These are phyloP conservation scores for Nibea albiflora DNA, from an alignment of 2,113 vertebrate genomes.

Conservation along the genomic window DNA sequence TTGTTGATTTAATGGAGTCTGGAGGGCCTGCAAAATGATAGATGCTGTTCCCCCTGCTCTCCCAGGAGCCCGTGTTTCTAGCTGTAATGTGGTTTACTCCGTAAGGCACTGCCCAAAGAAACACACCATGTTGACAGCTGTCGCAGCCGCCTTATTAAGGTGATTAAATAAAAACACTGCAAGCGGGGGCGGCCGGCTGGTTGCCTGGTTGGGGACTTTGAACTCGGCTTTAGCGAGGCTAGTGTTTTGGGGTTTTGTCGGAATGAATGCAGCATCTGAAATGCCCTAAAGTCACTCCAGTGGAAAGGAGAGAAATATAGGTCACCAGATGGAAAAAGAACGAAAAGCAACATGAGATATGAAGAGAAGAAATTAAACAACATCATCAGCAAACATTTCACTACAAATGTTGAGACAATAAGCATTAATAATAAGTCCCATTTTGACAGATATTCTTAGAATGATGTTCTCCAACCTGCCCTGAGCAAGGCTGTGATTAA, in stretches of 20 bases:
- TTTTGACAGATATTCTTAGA: slow-evolving; percentile 13
- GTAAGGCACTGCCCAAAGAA: slow-evolving; percentile 65
- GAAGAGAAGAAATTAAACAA: slow-evolving; percentile 10
- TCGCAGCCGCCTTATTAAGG: slow-evolving; percentile 74
- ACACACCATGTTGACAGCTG: slow-evolving; percentile 72
- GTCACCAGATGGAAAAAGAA: slow-evolving; percentile 41
- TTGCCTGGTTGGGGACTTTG: slow-evolving; percentile 46
- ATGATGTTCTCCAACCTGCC: slow-evolving; percentile 33
- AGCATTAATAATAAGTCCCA: neutral
- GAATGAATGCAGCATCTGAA: slow-evolving; percentile 47
- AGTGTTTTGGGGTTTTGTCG: neutral
- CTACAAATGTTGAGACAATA: slow-evolving; percentile 9
- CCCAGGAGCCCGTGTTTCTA: slow-evolving; percentile 49
- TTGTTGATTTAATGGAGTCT: slow-evolving; percentile 78
- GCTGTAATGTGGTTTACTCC: slow-evolving; percentile 71
- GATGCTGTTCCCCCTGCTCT: slow-evolving; percentile 65
- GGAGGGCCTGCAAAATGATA: slow-evolving; percentile 66
- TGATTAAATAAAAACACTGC: slow-evolving; percentile 79
- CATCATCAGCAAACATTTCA: neutral
- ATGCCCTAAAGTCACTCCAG: slow-evolving; percentile 39
- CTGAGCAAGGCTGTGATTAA: slow-evolving; percentile 16
- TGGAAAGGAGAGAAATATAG: slow-evolving; percentile 43
- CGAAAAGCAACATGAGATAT: slow-evolving; percentile 37
- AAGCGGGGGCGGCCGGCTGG: slow-evolving; percentile 40
- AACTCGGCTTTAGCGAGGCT: slow-evolving; percentile 18